Base-by-base conservation (phyloP, 2,888 invertebrate genomes). In the Harpagoxenus sublaevis region DNA sequence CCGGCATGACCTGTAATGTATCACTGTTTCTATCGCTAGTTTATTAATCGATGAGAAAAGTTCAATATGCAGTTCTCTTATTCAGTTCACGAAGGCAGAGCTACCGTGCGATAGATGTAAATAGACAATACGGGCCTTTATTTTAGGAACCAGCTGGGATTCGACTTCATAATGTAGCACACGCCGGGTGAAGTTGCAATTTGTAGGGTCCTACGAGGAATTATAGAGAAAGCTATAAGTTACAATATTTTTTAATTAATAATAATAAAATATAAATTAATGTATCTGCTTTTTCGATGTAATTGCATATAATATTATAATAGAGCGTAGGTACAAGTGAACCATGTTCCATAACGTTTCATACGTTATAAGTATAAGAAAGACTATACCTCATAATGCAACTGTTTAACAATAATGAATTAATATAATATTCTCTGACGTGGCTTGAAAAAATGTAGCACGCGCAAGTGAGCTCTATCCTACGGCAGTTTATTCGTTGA, bases 121-220 rank as follows among this genome's bases (percentile, higher is more conserved):
- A 71, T 79, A 79, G 78, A 79, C 71, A 79, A 79, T 79, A 57
- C 73, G 55, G 71, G n/a, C 45, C 73, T 79, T 79, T 79, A 79
- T 79, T 79, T 79, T 79, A 73, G 35, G 79, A 79, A 79, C 35
- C 23, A 71, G 55, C 55, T 45, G 23, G 55, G 31, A 31, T 28
- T 12, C 31, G 60, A 18, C 18, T 45, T 31, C 23, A 73, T 6
- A 79, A 79, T 79, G 73, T 57, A 45, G 78, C 31, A 42, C 53
- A 28, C 28, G 23, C 23, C 23, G 57, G 3, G 31, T 8, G 2
- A 53, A 42, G 12, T 45, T 74, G 55, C 55, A 55, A 23, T 31
- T 12, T 42, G 39, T 23, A 48, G 12, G 10, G 6, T 53, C 55
- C 39, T 0, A 53, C 3, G 23, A 9, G 12, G 10, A 39, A 31